These are phyloP conservation scores for Standfussiana lucernea DNA, from an alignment of 2,888 invertebrate species.

Conservation along the genomic window DNA sequence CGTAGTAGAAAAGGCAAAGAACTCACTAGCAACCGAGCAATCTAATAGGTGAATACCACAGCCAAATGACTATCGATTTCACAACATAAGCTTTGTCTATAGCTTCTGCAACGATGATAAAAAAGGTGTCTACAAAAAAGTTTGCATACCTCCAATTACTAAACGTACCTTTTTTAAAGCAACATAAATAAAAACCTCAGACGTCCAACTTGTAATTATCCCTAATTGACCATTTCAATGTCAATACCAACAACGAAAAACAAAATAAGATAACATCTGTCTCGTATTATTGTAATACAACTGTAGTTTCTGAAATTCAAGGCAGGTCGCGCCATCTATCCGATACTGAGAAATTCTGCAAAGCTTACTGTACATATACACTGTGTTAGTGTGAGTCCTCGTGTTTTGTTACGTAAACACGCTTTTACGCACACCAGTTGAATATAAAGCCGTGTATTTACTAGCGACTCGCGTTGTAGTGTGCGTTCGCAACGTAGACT, in stretches of 20 bases:
- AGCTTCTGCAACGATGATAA: background rate
- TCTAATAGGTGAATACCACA: conserved; percentile 49
- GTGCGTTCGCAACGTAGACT: conserved; percentile 61
- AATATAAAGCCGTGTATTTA: conserved; percentile 65
- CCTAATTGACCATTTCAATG: conserved; percentile 55
- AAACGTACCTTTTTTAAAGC: background rate
- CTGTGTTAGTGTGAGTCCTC: conserved; percentile 65
- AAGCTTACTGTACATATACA: conserved; percentile 68
- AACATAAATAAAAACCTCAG: conserved; percentile 13
- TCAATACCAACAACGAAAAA: conserved; percentile 49
- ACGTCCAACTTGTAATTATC: conserved; percentile 37
- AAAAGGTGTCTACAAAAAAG: background rate
- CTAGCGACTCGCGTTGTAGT: conserved; percentile 53
- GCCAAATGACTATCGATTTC: conserved; percentile 64
- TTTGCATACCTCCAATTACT: background rate
- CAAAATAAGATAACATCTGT: conserved; percentile 51
- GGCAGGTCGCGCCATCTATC: conserved; percentile 81
- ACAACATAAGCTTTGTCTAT: conserved; percentile 47
- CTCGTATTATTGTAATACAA: conserved; percentile 22
- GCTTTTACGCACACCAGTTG: conserved; percentile 67
- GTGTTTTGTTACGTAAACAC: conserved; percentile 67
- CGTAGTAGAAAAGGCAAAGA: conserved; percentile 57
- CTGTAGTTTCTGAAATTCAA: conserved; percentile 35
- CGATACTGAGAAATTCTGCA: conserved; percentile 58
- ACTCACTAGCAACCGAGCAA: conserved; percentile 47